Evolutionary conservation across 1,140 invertebrate species (phyloP).

Genomic region (Rhopalosiphum maidis): DNA sequence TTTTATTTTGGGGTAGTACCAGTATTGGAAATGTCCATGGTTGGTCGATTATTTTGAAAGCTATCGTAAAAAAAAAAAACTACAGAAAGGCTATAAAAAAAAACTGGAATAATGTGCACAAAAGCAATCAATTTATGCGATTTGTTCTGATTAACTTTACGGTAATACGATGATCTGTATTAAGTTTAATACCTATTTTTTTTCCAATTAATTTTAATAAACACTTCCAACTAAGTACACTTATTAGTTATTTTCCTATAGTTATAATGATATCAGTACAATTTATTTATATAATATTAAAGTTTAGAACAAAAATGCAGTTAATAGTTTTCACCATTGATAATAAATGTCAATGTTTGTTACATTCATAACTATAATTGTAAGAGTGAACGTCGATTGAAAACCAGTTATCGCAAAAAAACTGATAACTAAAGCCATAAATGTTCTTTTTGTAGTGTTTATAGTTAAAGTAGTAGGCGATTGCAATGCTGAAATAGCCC

Average conservation of each 20-base stretch:
- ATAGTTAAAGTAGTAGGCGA: constrained; percentile 11
- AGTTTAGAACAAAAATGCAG: not conserved
- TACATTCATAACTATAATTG: not conserved
- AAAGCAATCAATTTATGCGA: no score
- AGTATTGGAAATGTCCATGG: no score
- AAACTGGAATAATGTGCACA: no score
- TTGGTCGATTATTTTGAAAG: no score
- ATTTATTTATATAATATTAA: not conserved
- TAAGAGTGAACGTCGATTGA: not conserved
- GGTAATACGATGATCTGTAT: not conserved
- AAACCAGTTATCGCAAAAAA: constrained; percentile 41
- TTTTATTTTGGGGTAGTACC: no score
- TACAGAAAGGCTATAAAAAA: no score
- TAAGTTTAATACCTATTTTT: not conserved
- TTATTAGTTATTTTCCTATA: not conserved
- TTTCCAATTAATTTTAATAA: not conserved
- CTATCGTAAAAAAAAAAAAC: no score
- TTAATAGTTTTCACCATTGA: not conserved
- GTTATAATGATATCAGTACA: not conserved
- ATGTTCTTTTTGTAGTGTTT: not conserved
- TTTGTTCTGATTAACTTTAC: not conserved
- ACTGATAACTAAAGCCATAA: not conserved
- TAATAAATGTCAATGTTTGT: not conserved
- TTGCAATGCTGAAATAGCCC: constrained; percentile 32
- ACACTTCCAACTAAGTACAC: not conserved